A percentile compares a stretch with the other conserved stretches of the same genome.
These are phyloP conservation scores for Ceratina japonica DNA, from an alignment of 1,140 invertebrate genomes.

Conservation along the genomic window DNA sequence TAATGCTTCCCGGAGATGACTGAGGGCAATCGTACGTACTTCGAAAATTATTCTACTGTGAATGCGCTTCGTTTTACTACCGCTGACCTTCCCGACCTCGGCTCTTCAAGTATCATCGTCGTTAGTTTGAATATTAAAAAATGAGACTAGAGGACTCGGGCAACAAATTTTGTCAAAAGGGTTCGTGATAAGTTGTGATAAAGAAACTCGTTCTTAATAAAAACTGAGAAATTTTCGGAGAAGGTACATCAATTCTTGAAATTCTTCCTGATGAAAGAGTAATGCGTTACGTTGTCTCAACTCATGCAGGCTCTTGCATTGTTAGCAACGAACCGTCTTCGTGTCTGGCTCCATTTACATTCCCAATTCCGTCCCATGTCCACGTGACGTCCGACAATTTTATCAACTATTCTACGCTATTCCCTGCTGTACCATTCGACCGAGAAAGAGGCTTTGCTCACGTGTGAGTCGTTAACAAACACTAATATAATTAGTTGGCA, in stretches of 20 bases:
- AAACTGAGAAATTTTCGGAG: background rate
- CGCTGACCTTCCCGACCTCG: too few species aligned
- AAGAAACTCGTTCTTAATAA: background rate
- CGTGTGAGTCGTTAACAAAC: background rate
- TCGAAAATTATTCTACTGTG: too few species aligned
- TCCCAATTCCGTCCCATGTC: slow-evolving; percentile 28
- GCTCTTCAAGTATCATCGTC: too few species aligned
- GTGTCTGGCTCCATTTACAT: slow-evolving; percentile 31
- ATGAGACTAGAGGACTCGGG: too few species aligned
- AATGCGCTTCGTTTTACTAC: too few species aligned
- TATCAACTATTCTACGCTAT: slow-evolving; percentile 67
- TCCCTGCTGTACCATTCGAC: slow-evolving; percentile 64
- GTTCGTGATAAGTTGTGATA: too few species aligned
- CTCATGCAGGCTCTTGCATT: background rate
- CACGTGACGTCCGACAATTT: slow-evolving; percentile 62
- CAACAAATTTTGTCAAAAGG: too few species aligned
- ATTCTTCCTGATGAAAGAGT: background rate
- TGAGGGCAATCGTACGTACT: too few species aligned
- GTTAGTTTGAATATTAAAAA: too few species aligned
- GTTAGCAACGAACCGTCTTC: slow-evolving; percentile 18
- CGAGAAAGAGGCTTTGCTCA: slow-evolving; percentile 55
- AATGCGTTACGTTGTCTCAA: background rate
- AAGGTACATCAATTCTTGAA: background rate
- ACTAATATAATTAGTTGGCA: background rate
- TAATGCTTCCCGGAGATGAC: background rate